Evolutionary conservation across 2,888 invertebrate species (phyloP).

Genomic region (Euplagia quadripunctaria): DNA sequence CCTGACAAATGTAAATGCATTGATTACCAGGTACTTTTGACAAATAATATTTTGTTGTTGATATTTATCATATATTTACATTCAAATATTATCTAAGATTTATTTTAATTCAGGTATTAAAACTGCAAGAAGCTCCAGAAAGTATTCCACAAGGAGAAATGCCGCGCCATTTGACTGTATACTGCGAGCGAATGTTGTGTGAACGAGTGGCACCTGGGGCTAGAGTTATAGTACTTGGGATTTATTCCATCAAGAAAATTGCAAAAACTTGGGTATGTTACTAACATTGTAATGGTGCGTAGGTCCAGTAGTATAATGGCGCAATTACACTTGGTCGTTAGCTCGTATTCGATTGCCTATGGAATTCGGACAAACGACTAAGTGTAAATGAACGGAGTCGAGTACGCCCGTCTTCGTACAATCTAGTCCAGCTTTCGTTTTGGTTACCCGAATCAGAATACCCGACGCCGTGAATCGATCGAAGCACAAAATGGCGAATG

Average conservation of each 20-base stretch:
- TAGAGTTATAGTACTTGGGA: conserved; percentile 96
- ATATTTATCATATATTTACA: background rate
- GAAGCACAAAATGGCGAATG: no score
- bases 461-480: no score
- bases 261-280: conserved; percentile 87
- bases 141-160: conserved; percentile 97
- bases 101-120: conserved; percentile 88
- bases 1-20: conserved; percentile 99
- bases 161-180: conserved; percentile 98
- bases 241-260: conserved; percentile 98
- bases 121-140: conserved; percentile 98
- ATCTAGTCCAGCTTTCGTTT: no score
- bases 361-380: no score
- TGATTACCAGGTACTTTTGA: conserved; percentile 93
- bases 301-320: no score
- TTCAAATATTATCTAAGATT: background rate
- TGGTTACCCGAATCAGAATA: no score
- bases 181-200: conserved; percentile 96
- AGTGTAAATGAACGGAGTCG: no score
- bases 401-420: no score
- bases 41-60: background rate
- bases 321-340: no score
- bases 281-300: no score
- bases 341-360: no score
- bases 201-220: conserved; percentile 99